Evolutionary conservation across 2,888 invertebrate species (phyloP).

Genomic region (Caenorhabditis doughertyi): DNA sequence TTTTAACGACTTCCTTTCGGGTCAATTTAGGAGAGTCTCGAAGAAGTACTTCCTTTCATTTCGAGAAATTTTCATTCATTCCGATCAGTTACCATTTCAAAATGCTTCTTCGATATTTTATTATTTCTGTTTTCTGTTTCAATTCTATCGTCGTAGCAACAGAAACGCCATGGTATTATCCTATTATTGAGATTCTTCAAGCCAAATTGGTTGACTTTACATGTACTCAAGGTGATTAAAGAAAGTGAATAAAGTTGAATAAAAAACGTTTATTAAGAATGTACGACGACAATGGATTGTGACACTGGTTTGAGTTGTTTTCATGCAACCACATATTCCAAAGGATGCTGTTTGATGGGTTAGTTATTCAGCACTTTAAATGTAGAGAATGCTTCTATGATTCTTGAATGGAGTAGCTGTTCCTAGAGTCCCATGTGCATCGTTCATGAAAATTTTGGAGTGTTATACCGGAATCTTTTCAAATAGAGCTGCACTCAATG

Average conservation of each 20-base stretch:
- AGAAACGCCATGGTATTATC: slow-evolving; percentile 67
- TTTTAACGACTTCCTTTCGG: slow-evolving; percentile 46
- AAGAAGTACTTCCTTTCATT: slow-evolving; percentile 32
- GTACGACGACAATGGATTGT: slow-evolving; percentile 77
- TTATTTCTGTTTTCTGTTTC: slow-evolving; percentile 18
- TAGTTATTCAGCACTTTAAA: too few species aligned
- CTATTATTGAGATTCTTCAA: slow-evolving; percentile 66
- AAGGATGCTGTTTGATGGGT: slow-evolving; percentile 77
- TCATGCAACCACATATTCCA: slow-evolving; percentile 69
- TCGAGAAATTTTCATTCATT: not conserved
- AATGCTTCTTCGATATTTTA: slow-evolving; percentile 1
- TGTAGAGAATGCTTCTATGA: too few species aligned
- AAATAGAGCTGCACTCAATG: too few species aligned
- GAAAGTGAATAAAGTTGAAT: not conserved
- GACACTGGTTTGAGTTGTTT: slow-evolving; percentile 76
- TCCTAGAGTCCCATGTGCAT: too few species aligned
- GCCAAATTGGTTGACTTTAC: slow-evolving; percentile 62
- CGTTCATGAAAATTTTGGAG: too few species aligned
- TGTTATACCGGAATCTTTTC: too few species aligned
- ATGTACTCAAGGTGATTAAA: slow-evolving; percentile 50
- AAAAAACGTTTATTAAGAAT: slow-evolving; percentile 59
- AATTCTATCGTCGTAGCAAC: slow-evolving; percentile 11
- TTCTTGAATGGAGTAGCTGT: too few species aligned
- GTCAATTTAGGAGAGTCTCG: not conserved
- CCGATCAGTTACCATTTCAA: slow-evolving; percentile 33